phyloP scores from a whole-genome alignment of 2,888 invertebrate genomes.

The Agrotis exclamationis region DNA sequence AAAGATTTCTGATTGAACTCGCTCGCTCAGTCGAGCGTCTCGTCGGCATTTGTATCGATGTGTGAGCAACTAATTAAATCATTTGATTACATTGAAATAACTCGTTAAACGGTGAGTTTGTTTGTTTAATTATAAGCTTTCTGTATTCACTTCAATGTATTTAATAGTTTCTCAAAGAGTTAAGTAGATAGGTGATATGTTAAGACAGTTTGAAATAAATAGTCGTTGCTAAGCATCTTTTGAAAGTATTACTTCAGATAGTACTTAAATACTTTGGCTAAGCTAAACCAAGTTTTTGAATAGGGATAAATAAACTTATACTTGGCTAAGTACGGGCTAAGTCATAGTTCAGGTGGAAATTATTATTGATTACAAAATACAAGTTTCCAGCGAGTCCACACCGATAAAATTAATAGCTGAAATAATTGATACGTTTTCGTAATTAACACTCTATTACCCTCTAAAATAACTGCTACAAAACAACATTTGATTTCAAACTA shows the following conservation, averaged over 20 bases:
- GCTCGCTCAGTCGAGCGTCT: slow-evolving; percentile 14
- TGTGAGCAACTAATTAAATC: slow-evolving; percentile 36
- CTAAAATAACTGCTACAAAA: slow-evolving; percentile 3
- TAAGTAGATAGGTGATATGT: neutral
- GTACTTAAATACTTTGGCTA: no score
- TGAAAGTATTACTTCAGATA: no score
- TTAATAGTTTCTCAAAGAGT: neutral
- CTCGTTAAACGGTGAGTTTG: slow-evolving; percentile 1
- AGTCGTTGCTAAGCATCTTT: no score
- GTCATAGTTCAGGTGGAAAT: no score
- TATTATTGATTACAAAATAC: neutral
- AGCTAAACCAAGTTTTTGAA: no score
- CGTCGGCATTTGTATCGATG: neutral
- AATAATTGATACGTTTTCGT: neutral
- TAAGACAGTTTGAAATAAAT: no score
- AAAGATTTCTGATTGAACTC: slow-evolving; percentile 16
- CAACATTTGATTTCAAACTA: neutral
- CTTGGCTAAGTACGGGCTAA: no score
- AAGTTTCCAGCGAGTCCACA: neutral
- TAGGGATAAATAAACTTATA: no score
- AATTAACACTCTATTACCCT: neutral
- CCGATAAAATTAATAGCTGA: no score
- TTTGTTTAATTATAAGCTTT: neutral
- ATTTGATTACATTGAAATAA: slow-evolving; percentile 15
- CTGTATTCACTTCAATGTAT: neutral